Base-by-base conservation (phyloP, 2,888 invertebrate species). In the Invenusta paracnida region DNA sequence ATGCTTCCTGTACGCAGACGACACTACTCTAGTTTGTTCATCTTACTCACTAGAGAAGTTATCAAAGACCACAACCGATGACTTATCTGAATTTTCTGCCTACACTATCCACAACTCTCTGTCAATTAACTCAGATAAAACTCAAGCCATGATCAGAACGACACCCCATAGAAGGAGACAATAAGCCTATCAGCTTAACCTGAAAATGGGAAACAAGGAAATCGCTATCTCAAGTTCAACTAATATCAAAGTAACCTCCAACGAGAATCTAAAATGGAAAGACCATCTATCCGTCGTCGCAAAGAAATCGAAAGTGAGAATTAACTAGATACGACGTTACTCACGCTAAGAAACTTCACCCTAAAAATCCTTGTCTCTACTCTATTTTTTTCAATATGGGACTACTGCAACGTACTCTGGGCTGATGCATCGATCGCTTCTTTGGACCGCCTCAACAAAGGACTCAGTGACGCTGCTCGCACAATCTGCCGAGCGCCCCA, bases 71-170 rank as follows among this genome's bases (percentile, higher is more conserved):
- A 5, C 73, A 73, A 73, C 73, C 73, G 25, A 73, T 73, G 73
- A 5, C 11, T 73, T 73, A 73, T 23, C 25, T 73, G 73, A 73
- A 73, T 73, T 73, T 73, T 73, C 73, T 73, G 73, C 73, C 11
- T 73, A 73, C 73, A 23, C 73, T 25, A n/a, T 5, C 11, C 11
- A 48, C 27, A 73, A 73, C 73, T 25, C 73, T 73, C 17, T 73
- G 73, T 73, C 73, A 73, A 73, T 73, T 73, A 73, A 73, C 73
- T 23, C 73, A 73, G 73, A 73, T 23, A 73, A 73, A 73, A 73
- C 17, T 73, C 73, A 73, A 23, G 17, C 73, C 23, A 73, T 13
- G 73, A 5, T 23, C 25, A 73, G 5, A 5, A 73, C 73, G 73
- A 73, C 73, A 73, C 27, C 73, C 25, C 73, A 73, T 73, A 73